Conservation (phyloP, 2,797 vertebrate genomes). For the Galago senegalensis region DNA sequence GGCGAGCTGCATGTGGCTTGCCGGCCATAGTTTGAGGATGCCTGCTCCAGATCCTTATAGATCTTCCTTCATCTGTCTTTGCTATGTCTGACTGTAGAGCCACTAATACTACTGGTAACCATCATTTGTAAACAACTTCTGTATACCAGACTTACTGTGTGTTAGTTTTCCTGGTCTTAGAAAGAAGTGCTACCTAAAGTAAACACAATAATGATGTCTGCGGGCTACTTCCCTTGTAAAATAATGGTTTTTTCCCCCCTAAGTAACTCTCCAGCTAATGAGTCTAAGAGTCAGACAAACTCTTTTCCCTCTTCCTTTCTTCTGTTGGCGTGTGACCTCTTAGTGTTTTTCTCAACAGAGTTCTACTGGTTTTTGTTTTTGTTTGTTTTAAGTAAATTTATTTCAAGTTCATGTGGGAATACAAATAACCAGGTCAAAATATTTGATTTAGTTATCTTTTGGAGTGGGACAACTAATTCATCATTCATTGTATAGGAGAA, state of each 20-base stretch:
- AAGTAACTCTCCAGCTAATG: not conserved
- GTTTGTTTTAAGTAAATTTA: no score
- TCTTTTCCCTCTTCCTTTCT: not conserved
- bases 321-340: not conserved
- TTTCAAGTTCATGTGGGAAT: no score
- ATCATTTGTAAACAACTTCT: not conserved
- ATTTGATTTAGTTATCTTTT: not conserved
- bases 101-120: not conserved
- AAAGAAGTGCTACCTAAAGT: constrained; percentile 10
- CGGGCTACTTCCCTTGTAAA: not conserved
- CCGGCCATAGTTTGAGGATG: no score
- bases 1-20: no score
- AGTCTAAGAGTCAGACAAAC: not conserved
- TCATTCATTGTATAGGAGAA: not conserved
- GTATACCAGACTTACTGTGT: not conserved
- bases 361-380: not conserved
- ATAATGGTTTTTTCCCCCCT: not conserved
- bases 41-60: not conserved
- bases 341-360: not conserved
- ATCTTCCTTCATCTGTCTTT: not conserved
- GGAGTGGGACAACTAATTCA: not conserved
- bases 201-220: not conserved
- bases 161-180: not conserved
- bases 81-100: not conserved
- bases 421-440: no score